Evolutionary conservation across 2,113 vertebrate genomes (phyloP).

Genomic region (Enhydra lutris): DNA sequence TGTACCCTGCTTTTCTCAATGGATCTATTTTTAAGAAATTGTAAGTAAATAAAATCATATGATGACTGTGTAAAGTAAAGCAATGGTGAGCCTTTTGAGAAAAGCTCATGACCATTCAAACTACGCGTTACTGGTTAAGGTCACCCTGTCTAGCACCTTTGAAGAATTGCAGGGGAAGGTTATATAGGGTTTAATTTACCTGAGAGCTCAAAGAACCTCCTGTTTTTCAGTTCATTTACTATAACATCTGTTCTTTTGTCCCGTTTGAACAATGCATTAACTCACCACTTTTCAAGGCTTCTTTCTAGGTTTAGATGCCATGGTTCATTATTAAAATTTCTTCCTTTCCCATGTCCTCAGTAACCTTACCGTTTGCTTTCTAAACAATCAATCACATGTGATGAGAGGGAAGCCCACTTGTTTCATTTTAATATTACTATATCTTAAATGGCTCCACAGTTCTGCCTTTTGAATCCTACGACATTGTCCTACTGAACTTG

Average conservation of each 20-base stretch:
- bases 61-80: not conserved
- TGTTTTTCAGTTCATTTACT: not conserved
- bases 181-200: not conserved
- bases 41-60: conserved; percentile 16
- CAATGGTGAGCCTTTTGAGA: not conserved
- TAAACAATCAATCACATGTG: not conserved
- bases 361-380: not conserved
- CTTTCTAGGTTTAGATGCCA: not conserved
- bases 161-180: not conserved
- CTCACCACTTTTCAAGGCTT: not conserved
- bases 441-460: not conserved
- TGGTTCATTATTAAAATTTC: not conserved
- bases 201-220: not conserved
- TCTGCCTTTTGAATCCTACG: not conserved
- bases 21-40: conserved; percentile 23
- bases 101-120: not conserved
- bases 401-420: not conserved
- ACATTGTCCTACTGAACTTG: not conserved
- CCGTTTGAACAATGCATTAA: not conserved
- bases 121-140: not conserved
- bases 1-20: not conserved
- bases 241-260: not conserved
- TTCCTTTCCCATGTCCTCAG: not conserved
- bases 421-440: not conserved
- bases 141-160: not conserved